Evolutionary conservation across 2,888 invertebrate species (phyloP), one percentile per base, ranked within the genome.

Genomic region (Xestobium rufovillosum): DNA sequence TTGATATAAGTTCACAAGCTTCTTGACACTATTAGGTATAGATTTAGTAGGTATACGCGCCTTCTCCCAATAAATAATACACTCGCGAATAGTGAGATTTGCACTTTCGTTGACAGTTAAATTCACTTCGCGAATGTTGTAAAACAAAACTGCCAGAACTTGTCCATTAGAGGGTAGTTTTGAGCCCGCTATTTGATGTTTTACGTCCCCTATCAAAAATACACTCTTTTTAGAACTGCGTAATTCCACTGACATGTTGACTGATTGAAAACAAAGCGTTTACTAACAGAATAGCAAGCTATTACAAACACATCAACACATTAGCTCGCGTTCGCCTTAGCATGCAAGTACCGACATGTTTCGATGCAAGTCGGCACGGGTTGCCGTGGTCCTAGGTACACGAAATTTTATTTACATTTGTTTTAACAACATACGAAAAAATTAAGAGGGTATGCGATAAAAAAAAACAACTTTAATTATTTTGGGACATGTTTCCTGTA

Each of bases 21-120:
- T 50, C 12, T 48, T 36, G 25, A 41, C 35, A 29, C 50, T 49
- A 26, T 44, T 35, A 17, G 26, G 38, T 12, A 41, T n/a, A 15
- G 35, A 14, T 34, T 43, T 45, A 17, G 43, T 49, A 14, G 51
- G 50, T 28, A 54, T 53, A 41, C 51, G 38, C 8, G 52, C 50
- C 29, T 55, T 54, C 52, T 55, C 52, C 50, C 53, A 56, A 42
- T 37, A 56, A 29, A 56, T 34, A n/a, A 41, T 30, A 3, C 11
- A 19, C 14, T 44, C 40, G 1, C 41, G 29, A 25, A 42, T 36
- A 12, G 33, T 28, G 17, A 41, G 32, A 26, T 29, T 41, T 12
- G 41, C 43, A 27, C 36, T 46, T 42, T 46, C 42, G 35, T 33
- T 34, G 12, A 34, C 32, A 37, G 14, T 44, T 30, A 19, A 30